A percentile compares a stretch with the other conserved stretches of the same genome.
Evolutionary conservation across 2,888 invertebrate genomes (phyloP).

Genomic region (Trachelus iudaicus): DNA sequence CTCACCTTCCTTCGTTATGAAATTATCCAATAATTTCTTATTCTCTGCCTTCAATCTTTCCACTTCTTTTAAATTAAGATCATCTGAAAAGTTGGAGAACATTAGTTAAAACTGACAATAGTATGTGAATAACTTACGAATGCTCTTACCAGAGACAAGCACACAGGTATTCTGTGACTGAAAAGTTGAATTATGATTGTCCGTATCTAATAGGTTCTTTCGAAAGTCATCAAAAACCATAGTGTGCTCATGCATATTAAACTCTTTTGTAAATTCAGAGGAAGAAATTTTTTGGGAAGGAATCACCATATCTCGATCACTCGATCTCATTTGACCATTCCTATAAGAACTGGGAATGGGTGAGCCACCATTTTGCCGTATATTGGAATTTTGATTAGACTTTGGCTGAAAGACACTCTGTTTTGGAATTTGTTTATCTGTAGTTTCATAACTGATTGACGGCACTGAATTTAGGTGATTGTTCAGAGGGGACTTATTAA

Average conservation of each 20-base stretch:
- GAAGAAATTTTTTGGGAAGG: conserved; percentile 36
- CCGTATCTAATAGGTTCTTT: conserved; percentile 29
- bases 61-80: conserved; percentile 31
- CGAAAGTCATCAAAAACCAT: conserved; percentile 41
- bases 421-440: not conserved
- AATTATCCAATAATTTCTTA: conserved; percentile 46
- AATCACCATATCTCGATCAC: not conserved
- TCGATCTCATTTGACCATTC: not conserved
- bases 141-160: not conserved
- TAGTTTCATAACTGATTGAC: not conserved
- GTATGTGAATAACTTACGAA: not conserved
- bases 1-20: conserved; percentile 57
- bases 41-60: conserved; percentile 50
- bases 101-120: not conserved
- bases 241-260: conserved; percentile 26
- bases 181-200: conserved; percentile 44
- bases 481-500: not conserved
- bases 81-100: conserved; percentile 21
- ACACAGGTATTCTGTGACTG: conserved; percentile 11
- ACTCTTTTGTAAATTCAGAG: conserved; percentile 29
- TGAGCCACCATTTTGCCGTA: not conserved
- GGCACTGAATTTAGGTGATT: not conserved
- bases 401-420: not conserved
- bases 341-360: not conserved
- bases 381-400: not conserved